Evolutionary conservation across 2,797 vertebrate species (phyloP), one percentile per base, ranked within the genome.

Genomic region (Characodon lateralis): DNA sequence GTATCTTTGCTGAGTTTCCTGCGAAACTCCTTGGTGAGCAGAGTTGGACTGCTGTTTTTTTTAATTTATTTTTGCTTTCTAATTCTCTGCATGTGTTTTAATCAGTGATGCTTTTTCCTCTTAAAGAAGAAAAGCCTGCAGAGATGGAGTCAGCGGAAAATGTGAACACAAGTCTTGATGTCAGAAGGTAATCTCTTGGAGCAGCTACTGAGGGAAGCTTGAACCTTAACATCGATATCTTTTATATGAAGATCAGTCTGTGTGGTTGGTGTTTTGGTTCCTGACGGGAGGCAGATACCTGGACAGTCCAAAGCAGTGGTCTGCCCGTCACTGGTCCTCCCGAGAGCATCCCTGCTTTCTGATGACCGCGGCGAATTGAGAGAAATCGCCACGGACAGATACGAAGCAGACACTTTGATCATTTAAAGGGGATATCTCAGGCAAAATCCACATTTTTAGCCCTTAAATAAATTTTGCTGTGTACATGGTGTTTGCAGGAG

Each of bases 301-400:
- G 96, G 90, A 56, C 95, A 96, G 95, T 81, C 91, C 94, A 84
- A 75, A 95, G 93, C 84, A 55, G 59, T 96, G 95, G 88, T 92
- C 96, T 96, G 94, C 74, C 95, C 93, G 92, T 94, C 98, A 97
- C 96, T 22, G 87, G 89, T 80, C 94, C 96, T 98, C 97, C 98
- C 97, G 91, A 99, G 22, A 99, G 72, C 83, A 96, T 95, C 89
- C 91, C 1, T 97, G 97, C 97, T 97, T 94, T 98, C 95, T 95
- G 98, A 99, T 99, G 97, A 99, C 98, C 96, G 97, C 76, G 95
- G 96, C 92, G 96, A 98, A 95, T 88, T 98, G 95, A 99, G 97
- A 55, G 96, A 99, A 99, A 98, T 99, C 94, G 94, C 96, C 96
- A 97, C 96, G 97, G 98, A 99, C 98, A 99, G 98, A 97, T 99